Percentiles rank a stretch among this genome's conserved stretches.
phyloP scores from a whole-genome alignment of 2,888 invertebrate genomes.

The Eupithecia exiguata region DNA sequence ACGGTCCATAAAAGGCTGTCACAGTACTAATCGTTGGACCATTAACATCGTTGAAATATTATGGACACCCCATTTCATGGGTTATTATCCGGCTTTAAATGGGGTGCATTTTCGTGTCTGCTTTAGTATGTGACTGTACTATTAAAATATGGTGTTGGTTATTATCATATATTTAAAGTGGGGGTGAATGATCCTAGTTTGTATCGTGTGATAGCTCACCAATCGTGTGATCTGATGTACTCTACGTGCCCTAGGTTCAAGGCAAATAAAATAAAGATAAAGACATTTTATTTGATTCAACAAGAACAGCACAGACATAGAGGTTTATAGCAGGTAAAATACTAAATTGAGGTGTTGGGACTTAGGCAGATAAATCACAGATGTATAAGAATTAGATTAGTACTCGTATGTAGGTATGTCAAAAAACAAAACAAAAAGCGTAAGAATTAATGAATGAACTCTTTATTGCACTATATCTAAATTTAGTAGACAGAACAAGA shows the following conservation, averaged over 20 bases:
- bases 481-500: no score
- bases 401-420: no score
- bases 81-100: conserved; percentile 24
- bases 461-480: no score
- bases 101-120: conserved; percentile 21
- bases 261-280: no score
- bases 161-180: not conserved
- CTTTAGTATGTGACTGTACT: conserved; percentile 19
- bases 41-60: conserved; percentile 63
- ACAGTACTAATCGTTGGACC: conserved; percentile 57
- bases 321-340: no score
- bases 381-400: no score
- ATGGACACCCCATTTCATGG: conserved; percentile 43
- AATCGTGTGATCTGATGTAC: not conserved
- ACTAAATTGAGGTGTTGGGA: no score
- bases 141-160: conserved; percentile 2
- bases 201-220: not conserved
- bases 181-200: not conserved
- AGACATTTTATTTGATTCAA: no score
- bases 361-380: no score
- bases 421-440: no score
- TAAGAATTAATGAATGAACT: no score
- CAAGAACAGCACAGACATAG: no score
- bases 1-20: conserved; percentile 57
- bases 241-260: not conserved